Evolutionary conservation across 2,888 invertebrate species (phyloP).

Genomic region (Phengaris alcon): DNA sequence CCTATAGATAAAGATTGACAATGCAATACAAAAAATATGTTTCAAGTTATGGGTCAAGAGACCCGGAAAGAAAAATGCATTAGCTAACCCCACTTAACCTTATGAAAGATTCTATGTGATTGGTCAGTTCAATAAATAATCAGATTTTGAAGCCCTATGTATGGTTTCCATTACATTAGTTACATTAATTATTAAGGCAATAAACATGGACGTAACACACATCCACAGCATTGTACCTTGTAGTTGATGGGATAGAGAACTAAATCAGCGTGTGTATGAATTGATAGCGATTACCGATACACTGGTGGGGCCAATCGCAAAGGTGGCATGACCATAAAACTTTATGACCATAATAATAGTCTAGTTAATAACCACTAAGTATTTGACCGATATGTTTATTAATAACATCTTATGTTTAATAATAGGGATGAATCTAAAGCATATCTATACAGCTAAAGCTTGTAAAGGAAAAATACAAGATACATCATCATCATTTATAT

Average conservation of each 20-base stretch:
- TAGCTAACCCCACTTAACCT: too few species aligned
- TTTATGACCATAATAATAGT: conserved; percentile 23
- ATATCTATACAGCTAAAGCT: background rate
- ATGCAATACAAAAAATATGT: too few species aligned
- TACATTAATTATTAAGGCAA: background rate
- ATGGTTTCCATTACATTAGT: too few species aligned
- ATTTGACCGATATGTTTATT: conserved; percentile 20
- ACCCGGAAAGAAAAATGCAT: too few species aligned
- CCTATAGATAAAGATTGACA: too few species aligned
- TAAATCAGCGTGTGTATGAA: conserved; percentile 23
- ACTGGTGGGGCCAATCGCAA: background rate
- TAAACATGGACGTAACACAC: background rate
- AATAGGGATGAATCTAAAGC: conserved; percentile 17
- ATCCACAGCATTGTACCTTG: background rate
- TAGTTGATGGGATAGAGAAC: background rate
- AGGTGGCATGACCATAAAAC: conserved; percentile 20
- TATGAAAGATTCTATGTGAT: too few species aligned
- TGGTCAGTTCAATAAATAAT: too few species aligned
- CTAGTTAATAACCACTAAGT: conserved; percentile 24
- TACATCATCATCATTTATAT: background rate
- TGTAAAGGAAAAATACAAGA: background rate
- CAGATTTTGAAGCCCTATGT: too few species aligned
- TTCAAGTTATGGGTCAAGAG: too few species aligned
- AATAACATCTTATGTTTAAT: conserved; percentile 2
- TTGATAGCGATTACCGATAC: conserved; percentile 19